Conservation (phyloP, 2,797 vertebrate genomes). For the Crenichthys baileyi region DNA sequence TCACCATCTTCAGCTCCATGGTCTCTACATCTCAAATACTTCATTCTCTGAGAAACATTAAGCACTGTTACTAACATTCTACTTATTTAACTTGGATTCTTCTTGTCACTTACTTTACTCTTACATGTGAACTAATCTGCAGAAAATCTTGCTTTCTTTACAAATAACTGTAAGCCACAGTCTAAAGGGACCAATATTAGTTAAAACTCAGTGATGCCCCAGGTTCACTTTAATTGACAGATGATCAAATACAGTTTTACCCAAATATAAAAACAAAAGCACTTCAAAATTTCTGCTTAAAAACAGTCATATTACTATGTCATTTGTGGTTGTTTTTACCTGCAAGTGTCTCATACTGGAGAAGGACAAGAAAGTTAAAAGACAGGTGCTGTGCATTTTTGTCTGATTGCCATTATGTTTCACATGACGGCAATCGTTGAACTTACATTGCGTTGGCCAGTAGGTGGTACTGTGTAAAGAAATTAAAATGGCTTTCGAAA, state of each 20-base stretch:
- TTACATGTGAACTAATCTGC: not conserved
- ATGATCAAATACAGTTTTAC: not conserved
- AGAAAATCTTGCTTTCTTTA: not conserved
- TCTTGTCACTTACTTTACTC: not conserved
- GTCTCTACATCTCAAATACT: not conserved
- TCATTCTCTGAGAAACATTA: not conserved
- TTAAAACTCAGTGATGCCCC: not conserved
- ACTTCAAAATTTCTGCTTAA: not conserved
- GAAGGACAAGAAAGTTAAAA: not conserved
- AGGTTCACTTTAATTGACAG: not conserved
- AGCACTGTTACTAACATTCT: not conserved
- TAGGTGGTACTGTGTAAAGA: not conserved
- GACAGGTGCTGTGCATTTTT: not conserved
- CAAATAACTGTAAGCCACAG: not conserved
- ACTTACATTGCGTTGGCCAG: not conserved
- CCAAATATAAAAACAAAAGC: not conserved
- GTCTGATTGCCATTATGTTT: not conserved
- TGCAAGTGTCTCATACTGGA: not conserved
- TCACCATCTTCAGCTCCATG: not conserved
- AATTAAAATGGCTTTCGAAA: not conserved
- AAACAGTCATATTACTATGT: no score
- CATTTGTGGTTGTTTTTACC: no score
- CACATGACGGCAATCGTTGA: no score
- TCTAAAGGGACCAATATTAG: not conserved
- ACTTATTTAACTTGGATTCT: not conserved